Percentiles rank a stretch among this genome's conserved stretches.
phyloP scores from a whole-genome alignment of 2,888 invertebrate genomes.

The Dyspetes luteomarginatus region DNA sequence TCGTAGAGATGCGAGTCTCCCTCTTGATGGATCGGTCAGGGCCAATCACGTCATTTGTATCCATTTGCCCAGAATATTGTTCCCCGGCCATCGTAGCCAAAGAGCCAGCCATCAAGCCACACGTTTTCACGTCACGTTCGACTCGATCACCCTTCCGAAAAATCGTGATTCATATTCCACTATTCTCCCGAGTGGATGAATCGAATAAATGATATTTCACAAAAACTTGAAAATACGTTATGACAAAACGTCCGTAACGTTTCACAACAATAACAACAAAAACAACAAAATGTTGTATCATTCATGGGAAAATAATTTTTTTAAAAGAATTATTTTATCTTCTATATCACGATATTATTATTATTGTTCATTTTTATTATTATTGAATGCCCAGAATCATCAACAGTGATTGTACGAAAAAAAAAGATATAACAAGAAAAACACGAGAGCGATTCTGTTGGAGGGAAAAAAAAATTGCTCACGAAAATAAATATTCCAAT shows the following conservation, averaged over 20 bases:
- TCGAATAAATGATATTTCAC: conserved; percentile 57
- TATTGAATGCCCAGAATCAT: neutral
- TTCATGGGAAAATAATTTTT: conserved; percentile 3
- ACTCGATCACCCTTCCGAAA: conserved; percentile 61
- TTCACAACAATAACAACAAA: neutral
- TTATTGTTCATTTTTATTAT: neutral
- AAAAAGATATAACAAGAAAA: too few species aligned
- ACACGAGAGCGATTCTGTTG: too few species aligned
- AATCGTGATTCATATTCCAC: conserved; percentile 65
- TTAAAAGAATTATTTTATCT: neutral
- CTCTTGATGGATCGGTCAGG: conserved; percentile 76
- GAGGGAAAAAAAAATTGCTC: neutral
- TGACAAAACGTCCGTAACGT: conserved; percentile 40
- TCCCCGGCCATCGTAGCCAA: conserved; percentile 66
- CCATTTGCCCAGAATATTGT: conserved; percentile 80
- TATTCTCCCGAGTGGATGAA: conserved; percentile 58
- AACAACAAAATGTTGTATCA: conserved; percentile 12
- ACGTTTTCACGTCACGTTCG: conserved; percentile 63
- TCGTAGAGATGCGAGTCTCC: conserved; percentile 46
- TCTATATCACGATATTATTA: neutral
- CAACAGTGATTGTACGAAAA: neutral
- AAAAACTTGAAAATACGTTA: conserved; percentile 38
- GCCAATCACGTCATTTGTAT: conserved; percentile 80
- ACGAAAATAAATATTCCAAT: too few species aligned
- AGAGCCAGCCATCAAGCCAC: conserved; percentile 62